Evolutionary conservation across 2,113 vertebrate species (phyloP).

Genomic region (Lophotis ruficrista): DNA sequence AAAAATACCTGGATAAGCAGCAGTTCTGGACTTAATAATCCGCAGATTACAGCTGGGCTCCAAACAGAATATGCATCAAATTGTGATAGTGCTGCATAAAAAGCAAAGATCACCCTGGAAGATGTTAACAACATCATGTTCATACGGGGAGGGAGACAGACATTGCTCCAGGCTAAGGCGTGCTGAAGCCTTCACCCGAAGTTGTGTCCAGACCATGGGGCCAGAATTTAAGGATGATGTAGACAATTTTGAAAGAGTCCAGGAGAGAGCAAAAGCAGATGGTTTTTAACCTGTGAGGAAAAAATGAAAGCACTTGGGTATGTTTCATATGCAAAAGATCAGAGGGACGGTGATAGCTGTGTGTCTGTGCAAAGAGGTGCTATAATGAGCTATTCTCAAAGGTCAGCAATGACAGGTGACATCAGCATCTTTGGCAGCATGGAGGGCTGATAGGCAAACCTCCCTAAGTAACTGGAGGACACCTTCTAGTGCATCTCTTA

Average conservation of each 20-base stretch:
- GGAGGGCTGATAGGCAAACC: not conserved
- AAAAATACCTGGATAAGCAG: not conserved
- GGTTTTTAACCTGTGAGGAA: not conserved
- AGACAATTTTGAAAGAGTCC: not conserved
- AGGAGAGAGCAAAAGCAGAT: not conserved
- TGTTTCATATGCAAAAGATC: not conserved
- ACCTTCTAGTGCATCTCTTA: not conserved
- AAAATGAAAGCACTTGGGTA: not conserved
- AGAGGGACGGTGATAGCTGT: not conserved
- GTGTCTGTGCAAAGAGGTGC: not conserved
- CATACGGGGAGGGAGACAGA: not conserved
- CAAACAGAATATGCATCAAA: not conserved
- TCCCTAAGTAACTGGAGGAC: not conserved
- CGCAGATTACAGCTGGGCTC: not conserved
- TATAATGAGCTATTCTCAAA: not conserved
- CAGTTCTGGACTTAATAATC: not conserved
- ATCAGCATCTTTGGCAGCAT: not conserved
- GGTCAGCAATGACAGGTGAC: not conserved
- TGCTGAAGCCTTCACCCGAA: not conserved
- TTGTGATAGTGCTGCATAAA: not conserved
- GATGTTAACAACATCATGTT: not conserved
- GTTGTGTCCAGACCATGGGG: not conserved
- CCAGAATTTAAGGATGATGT: not conserved
- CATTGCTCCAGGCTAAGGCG: not conserved
- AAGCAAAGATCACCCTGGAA: not conserved